phyloP scores from a whole-genome alignment of 2,888 invertebrate species.

The Rhagophthalmus giganteus region DNA sequence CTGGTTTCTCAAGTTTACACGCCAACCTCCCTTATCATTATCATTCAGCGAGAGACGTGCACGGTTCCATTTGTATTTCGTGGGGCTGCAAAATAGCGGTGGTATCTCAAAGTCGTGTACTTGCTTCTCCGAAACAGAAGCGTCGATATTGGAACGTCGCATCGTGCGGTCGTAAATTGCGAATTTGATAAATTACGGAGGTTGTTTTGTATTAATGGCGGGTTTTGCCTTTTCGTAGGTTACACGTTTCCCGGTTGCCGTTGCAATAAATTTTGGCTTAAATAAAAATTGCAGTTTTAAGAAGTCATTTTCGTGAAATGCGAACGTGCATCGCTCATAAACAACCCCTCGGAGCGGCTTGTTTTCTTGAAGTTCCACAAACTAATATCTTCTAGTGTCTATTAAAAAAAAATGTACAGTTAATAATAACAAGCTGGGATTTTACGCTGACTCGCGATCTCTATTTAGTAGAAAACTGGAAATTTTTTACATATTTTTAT shows the following conservation, averaged over 20 bases:
- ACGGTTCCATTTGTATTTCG: constrained; percentile 19
- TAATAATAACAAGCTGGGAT: too few species aligned
- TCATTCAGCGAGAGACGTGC: constrained; percentile 15
- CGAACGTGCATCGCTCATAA: not conserved
- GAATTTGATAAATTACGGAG: not conserved
- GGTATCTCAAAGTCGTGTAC: constrained; percentile 11
- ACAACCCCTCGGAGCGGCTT: not conserved
- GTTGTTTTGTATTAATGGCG: not conserved
- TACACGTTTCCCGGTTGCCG: not conserved
- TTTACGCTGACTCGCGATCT: too few species aligned
- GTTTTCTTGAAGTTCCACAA: too few species aligned
- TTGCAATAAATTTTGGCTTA: not conserved
- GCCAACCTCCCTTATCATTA: constrained; percentile 14
- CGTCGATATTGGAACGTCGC: constrained; percentile 7
- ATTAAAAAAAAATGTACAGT: not conserved
- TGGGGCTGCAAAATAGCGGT: constrained; percentile 12
- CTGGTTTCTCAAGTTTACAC: constrained; percentile 19
- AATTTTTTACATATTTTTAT: too few species aligned
- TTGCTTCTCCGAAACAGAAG: constrained; percentile 10
- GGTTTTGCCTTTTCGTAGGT: not conserved
- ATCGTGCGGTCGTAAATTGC: not conserved
- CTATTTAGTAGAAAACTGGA: too few species aligned
- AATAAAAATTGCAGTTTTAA: not conserved
- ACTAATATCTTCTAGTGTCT: too few species aligned
- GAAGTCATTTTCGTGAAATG: not conserved